Evolutionary conservation across 2,888 invertebrate genomes (phyloP).

Genomic region (Drosophila flavopinicola): DNA sequence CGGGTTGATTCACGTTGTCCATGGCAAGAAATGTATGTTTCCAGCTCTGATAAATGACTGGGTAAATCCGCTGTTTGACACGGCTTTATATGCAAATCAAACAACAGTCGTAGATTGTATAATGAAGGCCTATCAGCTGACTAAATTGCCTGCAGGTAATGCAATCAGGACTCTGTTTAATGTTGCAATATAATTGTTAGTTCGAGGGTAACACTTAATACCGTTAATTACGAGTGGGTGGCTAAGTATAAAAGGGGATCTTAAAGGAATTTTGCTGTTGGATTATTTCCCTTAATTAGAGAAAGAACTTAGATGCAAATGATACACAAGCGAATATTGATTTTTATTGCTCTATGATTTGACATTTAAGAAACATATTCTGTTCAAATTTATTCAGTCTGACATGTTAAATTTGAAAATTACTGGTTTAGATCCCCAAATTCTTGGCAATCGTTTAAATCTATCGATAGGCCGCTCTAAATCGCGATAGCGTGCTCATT

Average conservation of each 20-base stretch:
- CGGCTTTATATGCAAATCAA: constrained; percentile 24
- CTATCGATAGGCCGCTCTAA: too few relatives aligned
- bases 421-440: neutral
- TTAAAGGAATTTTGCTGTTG: neutral
- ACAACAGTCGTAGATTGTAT: constrained; percentile 14
- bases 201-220: constrained; percentile 3
- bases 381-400: neutral
- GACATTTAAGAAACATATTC: neutral
- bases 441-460: neutral
- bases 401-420: constrained; percentile 6
- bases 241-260: neutral
- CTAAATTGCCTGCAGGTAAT: constrained; percentile 22
- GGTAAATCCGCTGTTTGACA: too few relatives aligned
- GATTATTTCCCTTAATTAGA: neutral
- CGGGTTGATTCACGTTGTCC: constrained; percentile 8
- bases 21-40: too few relatives aligned
- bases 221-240: neutral
- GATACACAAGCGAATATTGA: too few relatives aligned
- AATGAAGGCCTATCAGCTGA: constrained; percentile 12
- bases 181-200: constrained; percentile 33
- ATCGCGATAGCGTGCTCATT: constrained; percentile 21
- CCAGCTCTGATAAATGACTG: constrained; percentile 4
- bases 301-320: neutral
- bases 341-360: too few relatives aligned
- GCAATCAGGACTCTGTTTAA: constrained; percentile 10